These are phyloP conservation scores for Apodemia zela DNA, from an alignment of 2,888 invertebrate genomes.

Conservation along the genomic window DNA sequence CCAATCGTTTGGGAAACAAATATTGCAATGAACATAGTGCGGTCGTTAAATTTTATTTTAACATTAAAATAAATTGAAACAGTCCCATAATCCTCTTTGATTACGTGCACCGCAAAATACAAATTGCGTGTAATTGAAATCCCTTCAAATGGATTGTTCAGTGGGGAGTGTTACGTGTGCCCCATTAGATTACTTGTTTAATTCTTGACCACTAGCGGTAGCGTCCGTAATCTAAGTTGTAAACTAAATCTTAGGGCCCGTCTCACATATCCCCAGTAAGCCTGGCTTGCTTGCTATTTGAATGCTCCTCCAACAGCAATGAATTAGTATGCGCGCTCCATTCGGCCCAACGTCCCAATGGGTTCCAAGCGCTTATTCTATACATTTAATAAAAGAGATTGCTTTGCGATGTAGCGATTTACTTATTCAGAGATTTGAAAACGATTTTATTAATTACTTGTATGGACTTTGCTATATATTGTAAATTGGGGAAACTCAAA, in stretches of 20 bases:
- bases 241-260: slow-evolving; percentile 74
- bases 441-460: neutral
- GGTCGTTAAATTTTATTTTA: slow-evolving; percentile 35
- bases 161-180: slow-evolving; percentile 51
- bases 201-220: slow-evolving; percentile 70
- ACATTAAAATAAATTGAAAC: slow-evolving; percentile 36
- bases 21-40: slow-evolving; percentile 31
- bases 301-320: slow-evolving; percentile 69
- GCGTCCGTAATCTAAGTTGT: slow-evolving; percentile 72
- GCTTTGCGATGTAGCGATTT: slow-evolving; percentile 7
- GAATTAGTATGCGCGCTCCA: slow-evolving; percentile 78
- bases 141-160: slow-evolving; percentile 50
- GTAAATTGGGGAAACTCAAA: no score
- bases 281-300: slow-evolving; percentile 68
- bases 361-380: slow-evolving; percentile 62
- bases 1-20: slow-evolving; percentile 31
- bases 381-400: slow-evolving; percentile 28
- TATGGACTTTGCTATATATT: no score
- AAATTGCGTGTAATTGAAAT: slow-evolving; percentile 49
- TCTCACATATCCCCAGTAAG: slow-evolving; percentile 76
- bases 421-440: neutral
- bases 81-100: slow-evolving; percentile 33
- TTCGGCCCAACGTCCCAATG: slow-evolving; percentile 63
- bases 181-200: slow-evolving; percentile 70
- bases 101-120: slow-evolving; percentile 41